Conservation (phyloP, 2,797 vertebrate species). For the Enteromius trimaculatus region DNA sequence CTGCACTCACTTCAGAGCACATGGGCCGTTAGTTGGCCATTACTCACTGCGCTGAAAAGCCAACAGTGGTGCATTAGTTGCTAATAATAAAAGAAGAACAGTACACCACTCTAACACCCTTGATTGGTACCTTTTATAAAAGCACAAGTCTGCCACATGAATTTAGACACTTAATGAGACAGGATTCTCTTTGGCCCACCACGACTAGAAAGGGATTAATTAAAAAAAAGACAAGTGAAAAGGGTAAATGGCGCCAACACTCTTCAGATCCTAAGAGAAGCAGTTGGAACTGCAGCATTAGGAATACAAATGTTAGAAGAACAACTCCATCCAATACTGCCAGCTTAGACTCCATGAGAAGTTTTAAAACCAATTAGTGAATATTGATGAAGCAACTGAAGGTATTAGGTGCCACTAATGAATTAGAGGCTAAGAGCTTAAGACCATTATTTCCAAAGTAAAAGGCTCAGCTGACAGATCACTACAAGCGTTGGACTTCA, state of each 20-base stretch:
- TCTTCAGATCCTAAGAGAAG: constrained; percentile 40
- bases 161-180: constrained; percentile 35
- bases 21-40: constrained; percentile 4
- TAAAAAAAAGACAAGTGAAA: constrained; percentile 43
- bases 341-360: constrained; percentile 54
- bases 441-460: constrained; percentile 40
- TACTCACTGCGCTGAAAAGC: constrained; percentile 6
- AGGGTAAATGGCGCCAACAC: constrained; percentile 16
- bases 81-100: constrained; percentile 32
- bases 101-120: constrained; percentile 16
- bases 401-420: constrained; percentile 47
- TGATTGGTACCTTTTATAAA: constrained; percentile 29
- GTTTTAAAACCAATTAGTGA: constrained; percentile 62
- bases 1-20: constrained; percentile 20
- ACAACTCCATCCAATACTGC: constrained; percentile 51
- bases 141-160: constrained; percentile 25
- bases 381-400: constrained; percentile 54
- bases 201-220: constrained; percentile 7
- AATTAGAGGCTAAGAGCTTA: constrained; percentile 45
- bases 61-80: constrained; percentile 16
- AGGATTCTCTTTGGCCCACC: constrained; percentile 28
- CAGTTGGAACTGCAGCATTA: constrained; percentile 48
- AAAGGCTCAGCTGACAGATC: constrained; percentile 17
- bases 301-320: constrained; percentile 47
- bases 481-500: constrained; percentile 16